Evolutionary conservation across 2,888 invertebrate genomes (phyloP).

Genomic region (Fragum sueziense): DNA sequence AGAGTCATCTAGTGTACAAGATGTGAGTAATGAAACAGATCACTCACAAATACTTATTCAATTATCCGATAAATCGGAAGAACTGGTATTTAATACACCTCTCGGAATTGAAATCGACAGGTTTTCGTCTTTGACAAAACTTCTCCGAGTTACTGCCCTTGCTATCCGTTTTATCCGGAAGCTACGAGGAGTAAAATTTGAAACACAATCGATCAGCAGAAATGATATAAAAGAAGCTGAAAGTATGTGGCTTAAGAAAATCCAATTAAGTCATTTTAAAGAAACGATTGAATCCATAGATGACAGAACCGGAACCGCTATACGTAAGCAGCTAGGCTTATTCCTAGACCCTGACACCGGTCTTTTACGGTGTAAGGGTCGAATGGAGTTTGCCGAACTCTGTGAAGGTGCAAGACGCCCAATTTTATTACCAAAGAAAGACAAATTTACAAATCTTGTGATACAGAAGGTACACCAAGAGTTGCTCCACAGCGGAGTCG

Average conservation of each 20-base stretch:
- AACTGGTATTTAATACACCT: neutral
- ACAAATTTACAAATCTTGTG: conserved; percentile 32
- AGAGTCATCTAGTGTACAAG: neutral
- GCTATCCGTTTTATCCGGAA: conserved; percentile 24
- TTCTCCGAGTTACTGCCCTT: conserved; percentile 29
- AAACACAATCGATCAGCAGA: neutral
- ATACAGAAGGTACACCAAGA: conserved; percentile 42
- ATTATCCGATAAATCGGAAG: too few species aligned
- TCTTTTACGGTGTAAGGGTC: conserved; percentile 40
- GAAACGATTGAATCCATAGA: neutral
- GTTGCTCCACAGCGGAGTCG: conserved; percentile 40
- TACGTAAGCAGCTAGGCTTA: conserved; percentile 28
- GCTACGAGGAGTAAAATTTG: conserved; percentile 18
- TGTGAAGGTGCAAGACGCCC: conserved; percentile 39
- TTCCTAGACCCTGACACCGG: conserved; percentile 29
- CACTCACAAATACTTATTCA: neutral
- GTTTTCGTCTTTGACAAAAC: conserved; percentile 30
- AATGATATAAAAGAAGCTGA: conserved; percentile 32
- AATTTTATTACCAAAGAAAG: conserved; percentile 43
- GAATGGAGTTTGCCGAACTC: conserved; percentile 41
- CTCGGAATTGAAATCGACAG: conserved; percentile 23
- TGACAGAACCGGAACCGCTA: neutral
- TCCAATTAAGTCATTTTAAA: conserved; percentile 7
- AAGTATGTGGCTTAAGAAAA: conserved; percentile 26
- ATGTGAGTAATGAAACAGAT: neutral